Evolutionary conservation across 2,113 vertebrate genomes (phyloP).

Genomic region (Phaethon lepturus): DNA sequence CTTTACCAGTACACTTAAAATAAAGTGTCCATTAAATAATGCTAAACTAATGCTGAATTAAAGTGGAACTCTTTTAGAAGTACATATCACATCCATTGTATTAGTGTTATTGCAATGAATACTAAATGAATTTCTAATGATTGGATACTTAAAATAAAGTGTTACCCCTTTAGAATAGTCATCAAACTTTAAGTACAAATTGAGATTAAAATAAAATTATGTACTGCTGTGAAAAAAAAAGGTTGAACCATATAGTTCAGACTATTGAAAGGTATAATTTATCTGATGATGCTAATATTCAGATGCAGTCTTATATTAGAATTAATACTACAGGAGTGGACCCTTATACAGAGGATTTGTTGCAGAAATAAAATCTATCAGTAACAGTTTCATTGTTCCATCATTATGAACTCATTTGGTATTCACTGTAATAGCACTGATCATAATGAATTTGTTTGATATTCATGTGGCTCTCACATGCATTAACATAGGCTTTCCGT

Average conservation of each 20-base stretch:
- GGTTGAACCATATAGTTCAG: constrained; percentile 6
- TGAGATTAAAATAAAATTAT: constrained; percentile 28
- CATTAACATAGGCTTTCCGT: constrained; percentile 78
- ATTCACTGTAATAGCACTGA: constrained; percentile 84
- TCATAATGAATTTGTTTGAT: constrained; percentile 86
- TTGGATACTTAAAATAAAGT: constrained; percentile 74
- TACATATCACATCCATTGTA: constrained; percentile 60
- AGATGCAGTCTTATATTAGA: constrained; percentile 72
- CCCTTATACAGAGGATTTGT: constrained; percentile 77
- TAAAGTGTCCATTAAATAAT: constrained; percentile 68
- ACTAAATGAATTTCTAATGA: constrained; percentile 74
- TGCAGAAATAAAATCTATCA: constrained; percentile 83
- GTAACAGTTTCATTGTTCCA: constrained; percentile 82
- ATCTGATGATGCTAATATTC: constrained; percentile 73
- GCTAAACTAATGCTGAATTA: constrained; percentile 51
- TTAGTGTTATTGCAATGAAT: constrained; percentile 74
- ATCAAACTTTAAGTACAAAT: constrained; percentile 65
- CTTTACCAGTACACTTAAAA: constrained; percentile 56
- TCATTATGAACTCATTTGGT: constrained; percentile 82
- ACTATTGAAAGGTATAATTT: constrained; percentile 70
- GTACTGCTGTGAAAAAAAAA: not conserved
- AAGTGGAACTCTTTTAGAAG: constrained; percentile 59
- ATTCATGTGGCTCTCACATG: constrained; percentile 80
- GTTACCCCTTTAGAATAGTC: constrained; percentile 67
- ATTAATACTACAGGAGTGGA: constrained; percentile 76